Conservation (phyloP, 2,888 invertebrate genomes). For the Lumbricus terrestris region DNA sequence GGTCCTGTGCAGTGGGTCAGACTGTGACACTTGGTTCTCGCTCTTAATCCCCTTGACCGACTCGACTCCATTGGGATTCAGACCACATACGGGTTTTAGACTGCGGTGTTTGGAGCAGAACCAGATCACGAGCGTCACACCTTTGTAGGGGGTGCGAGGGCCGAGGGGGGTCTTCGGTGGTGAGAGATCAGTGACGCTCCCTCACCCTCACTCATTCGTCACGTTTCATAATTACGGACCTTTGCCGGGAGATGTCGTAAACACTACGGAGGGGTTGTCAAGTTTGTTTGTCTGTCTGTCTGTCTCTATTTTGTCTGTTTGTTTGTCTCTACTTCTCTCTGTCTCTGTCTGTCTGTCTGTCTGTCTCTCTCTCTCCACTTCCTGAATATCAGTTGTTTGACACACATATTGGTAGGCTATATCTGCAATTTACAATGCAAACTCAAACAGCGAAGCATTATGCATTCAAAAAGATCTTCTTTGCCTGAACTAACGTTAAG, state of each 20-base stretch:
- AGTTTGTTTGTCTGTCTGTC: not conserved
- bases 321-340: not conserved
- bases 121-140: not conserved
- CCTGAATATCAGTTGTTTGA: not conserved
- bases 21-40: not conserved
- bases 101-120: not conserved
- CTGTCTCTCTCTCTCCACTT: not conserved
- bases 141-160: not conserved
- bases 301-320: not conserved
- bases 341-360: not conserved
- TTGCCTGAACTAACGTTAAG: no score
- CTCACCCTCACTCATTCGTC: not conserved
- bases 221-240: not conserved
- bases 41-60: not conserved
- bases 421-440: no score
- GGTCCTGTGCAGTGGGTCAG: not conserved
- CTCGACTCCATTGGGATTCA: no score
- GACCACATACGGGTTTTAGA: not conserved
- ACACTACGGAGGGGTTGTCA: not conserved
- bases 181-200: not conserved
- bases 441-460: no score
- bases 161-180: not conserved
- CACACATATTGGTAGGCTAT: no score
- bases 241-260: not conserved
- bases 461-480: no score